phyloP scores from a whole-genome alignment of 2,113 vertebrate species.

The Halichoerus grypus region DNA sequence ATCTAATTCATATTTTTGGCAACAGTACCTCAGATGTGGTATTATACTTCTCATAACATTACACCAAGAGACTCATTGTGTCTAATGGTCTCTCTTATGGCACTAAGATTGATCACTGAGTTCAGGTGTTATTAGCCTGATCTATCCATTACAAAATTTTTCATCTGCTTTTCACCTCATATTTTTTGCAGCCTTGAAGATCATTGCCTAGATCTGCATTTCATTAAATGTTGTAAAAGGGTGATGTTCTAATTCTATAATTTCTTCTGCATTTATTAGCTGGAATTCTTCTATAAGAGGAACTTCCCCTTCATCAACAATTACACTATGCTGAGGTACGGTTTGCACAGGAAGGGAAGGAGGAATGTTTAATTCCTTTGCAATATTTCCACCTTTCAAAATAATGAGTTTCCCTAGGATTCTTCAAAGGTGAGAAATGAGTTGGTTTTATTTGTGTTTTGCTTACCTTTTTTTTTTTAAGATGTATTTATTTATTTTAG shows the following conservation, averaged over 20 bases:
- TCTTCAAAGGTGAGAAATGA: background rate
- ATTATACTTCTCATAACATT: background rate
- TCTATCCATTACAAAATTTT: background rate
- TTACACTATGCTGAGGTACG: background rate
- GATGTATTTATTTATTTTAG: no score
- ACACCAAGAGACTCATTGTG: background rate
- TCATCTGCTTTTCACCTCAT: background rate
- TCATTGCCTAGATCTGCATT: background rate
- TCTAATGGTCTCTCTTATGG: background rate
- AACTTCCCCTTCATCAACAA: background rate
- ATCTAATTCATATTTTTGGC: no score
- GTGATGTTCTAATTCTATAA: background rate
- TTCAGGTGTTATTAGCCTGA: background rate
- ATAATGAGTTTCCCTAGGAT: background rate
- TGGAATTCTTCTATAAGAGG: background rate
- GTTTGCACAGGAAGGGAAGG: background rate
- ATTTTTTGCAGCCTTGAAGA: background rate
- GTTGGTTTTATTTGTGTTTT: background rate
- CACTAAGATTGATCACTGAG: background rate
- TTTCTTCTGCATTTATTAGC: background rate
- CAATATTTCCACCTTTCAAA: background rate
- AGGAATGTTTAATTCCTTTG: background rate
- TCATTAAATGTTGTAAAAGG: background rate
- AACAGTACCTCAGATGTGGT: no score
- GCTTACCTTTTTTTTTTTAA: background rate